Percentiles rank a stretch among this genome's conserved stretches.
Evolutionary conservation across 2,797 vertebrate genomes (phyloP).

Genomic region (Falco naumanni): DNA sequence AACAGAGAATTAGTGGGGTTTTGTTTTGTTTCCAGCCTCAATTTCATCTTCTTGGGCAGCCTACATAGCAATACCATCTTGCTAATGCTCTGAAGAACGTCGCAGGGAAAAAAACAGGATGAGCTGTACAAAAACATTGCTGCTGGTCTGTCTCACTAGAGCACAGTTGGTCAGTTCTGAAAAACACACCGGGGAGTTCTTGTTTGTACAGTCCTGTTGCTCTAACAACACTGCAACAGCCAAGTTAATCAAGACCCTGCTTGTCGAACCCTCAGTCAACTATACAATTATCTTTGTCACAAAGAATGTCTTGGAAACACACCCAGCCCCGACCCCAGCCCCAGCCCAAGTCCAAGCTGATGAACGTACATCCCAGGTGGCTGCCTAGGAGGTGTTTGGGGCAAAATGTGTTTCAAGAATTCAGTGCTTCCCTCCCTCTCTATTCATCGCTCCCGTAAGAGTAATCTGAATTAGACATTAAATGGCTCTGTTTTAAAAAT

Average conservation of each 20-base stretch:
- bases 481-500: background rate
- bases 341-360: background rate
- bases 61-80: background rate
- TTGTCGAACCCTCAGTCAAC: background rate
- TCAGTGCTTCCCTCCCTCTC: background rate
- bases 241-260: background rate
- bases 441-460: background rate
- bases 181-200: background rate
- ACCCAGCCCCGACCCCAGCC: background rate
- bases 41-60: background rate
- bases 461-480: background rate
- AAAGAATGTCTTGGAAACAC: constrained; percentile 12
- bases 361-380: background rate
- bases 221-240: background rate
- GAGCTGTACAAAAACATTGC: background rate
- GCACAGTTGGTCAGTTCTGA: background rate
- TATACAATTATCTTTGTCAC: background rate
- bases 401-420: background rate
- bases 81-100: background rate
- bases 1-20: background rate
- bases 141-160: background rate
- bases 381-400: background rate
- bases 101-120: background rate
- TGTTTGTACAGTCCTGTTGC: background rate
- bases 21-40: background rate